Conservation (phyloP, 2,797 vertebrate species). For the Paratrypauchen microcephalus region DNA sequence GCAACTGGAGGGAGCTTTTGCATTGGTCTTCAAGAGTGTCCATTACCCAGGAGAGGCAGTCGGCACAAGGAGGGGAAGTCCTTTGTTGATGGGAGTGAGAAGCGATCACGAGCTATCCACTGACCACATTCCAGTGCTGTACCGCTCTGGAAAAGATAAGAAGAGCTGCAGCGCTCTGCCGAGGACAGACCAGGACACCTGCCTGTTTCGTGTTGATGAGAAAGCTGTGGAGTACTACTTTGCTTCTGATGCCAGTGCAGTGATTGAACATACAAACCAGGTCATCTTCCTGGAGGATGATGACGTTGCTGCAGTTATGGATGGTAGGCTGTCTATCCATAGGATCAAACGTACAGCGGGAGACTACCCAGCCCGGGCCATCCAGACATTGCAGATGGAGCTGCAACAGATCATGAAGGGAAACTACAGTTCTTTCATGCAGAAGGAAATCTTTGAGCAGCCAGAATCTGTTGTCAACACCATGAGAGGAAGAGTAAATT, state of each 20-base stretch:
- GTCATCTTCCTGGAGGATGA: slow-evolving; percentile 98
- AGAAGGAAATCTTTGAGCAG: slow-evolving; percentile 99
- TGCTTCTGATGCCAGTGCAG: slow-evolving; percentile 95
- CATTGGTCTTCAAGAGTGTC: slow-evolving; percentile 96
- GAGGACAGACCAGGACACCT: slow-evolving; percentile 91
- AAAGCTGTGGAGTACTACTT: slow-evolving; percentile 98
- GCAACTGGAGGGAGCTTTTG: slow-evolving; percentile 97
- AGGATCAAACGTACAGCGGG: slow-evolving; percentile 90
- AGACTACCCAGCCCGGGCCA: slow-evolving; percentile 90
- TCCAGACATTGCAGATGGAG: slow-evolving; percentile 98
- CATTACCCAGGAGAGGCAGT: slow-evolving; percentile 94
- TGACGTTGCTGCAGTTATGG: slow-evolving; percentile 92
- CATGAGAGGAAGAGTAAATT: slow-evolving; percentile 98
- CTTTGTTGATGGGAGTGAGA: slow-evolving; percentile 92
- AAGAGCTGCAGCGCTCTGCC: slow-evolving; percentile 85
- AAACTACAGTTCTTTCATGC: slow-evolving; percentile 98
- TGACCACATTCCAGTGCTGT: slow-evolving; percentile 95
- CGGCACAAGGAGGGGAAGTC: slow-evolving; percentile 92
- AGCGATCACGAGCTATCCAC: slow-evolving; percentile 95
- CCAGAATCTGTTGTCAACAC: slow-evolving; percentile 98
- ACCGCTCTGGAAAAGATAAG: slow-evolving; percentile 93
- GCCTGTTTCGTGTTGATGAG: slow-evolving; percentile 93
- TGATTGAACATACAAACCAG: slow-evolving; percentile 96
- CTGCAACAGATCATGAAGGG: slow-evolving; percentile 99
- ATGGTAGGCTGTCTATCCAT: slow-evolving; percentile 95